Conservation (phyloP, 2,797 vertebrate genomes). For the Kryptopterus vitreolus region DNA sequence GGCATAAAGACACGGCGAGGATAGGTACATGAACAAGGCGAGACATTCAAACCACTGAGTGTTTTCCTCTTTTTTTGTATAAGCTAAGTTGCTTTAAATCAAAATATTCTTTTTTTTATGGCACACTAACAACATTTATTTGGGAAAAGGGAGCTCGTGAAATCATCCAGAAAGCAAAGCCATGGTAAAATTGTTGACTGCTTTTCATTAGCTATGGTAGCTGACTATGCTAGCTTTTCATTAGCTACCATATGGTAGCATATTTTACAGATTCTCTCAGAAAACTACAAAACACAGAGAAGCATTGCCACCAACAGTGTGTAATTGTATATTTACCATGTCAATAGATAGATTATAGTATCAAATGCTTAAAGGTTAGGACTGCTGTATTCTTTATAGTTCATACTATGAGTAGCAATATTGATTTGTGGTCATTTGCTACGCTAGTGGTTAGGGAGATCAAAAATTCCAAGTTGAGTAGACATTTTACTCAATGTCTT, state of each 20-base stretch:
- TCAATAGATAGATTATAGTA: not conserved
- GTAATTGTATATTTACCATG: not conserved
- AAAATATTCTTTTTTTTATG: too few species aligned
- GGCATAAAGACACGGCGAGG: not conserved
- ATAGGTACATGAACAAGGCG: not conserved
- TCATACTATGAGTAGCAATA: not conserved
- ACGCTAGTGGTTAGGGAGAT: not conserved
- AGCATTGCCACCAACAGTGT: not conserved
- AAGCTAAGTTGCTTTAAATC: not conserved
- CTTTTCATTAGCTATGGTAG: not conserved
- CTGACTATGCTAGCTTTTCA: not conserved
- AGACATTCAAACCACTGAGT: not conserved
- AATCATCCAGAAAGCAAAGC: not conserved
- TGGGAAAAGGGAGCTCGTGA: not conserved
- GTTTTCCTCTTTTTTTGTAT: too few species aligned
- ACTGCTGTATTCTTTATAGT: not conserved
- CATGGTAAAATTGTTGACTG: not conserved
- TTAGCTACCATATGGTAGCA: not conserved
- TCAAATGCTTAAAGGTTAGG: not conserved
- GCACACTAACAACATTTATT: not conserved
- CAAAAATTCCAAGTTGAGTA: not conserved
- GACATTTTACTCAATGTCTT: too few species aligned
- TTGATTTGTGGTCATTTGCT: not conserved
- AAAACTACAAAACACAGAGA: not conserved
- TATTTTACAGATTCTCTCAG: not conserved